phyloP scores from a whole-genome alignment of 2,888 invertebrate genomes.

The Pammene aurita region DNA sequence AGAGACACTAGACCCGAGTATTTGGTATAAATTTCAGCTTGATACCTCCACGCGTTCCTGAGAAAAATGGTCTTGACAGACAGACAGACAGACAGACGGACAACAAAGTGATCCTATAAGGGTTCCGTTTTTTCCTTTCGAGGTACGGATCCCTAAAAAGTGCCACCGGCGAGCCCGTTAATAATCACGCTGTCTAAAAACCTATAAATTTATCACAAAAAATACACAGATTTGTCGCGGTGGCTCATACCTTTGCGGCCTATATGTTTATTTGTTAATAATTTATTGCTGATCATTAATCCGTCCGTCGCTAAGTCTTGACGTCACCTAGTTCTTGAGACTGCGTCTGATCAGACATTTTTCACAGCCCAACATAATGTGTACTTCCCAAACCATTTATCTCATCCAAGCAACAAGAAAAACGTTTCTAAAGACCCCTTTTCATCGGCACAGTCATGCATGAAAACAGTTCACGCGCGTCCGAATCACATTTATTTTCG shows the following conservation, averaged over 20 bases:
- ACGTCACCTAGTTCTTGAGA: neutral
- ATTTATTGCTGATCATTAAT: slow-evolving; percentile 8
- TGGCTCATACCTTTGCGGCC: neutral
- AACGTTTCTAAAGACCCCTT: slow-evolving; percentile 21
- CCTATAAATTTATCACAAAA: neutral
- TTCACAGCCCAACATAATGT: slow-evolving; percentile 9
- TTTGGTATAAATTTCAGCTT: too few species aligned
- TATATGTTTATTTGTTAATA: neutral
- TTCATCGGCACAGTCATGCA: slow-evolving; percentile 22
- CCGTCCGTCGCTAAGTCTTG: neutral
- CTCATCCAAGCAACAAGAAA: slow-evolving; percentile 31
- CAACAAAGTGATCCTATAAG: too few species aligned
- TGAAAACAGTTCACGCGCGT: slow-evolving; percentile 17
- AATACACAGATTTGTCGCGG: neutral
- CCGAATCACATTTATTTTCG: slow-evolving; percentile 25
- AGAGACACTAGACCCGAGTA: too few species aligned
- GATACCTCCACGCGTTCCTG: too few species aligned
- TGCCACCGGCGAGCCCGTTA: too few species aligned
- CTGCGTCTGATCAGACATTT: neutral
- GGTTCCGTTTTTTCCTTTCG: too few species aligned
- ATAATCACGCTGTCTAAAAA: too few species aligned
- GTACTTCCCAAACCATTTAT: slow-evolving; percentile 24
- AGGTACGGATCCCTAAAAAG: too few species aligned
- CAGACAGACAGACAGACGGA: too few species aligned
- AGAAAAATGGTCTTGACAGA: too few species aligned